Base-by-base conservation (phyloP, 2,797 vertebrate genomes). In the Gymnopithys bicolor region DNA sequence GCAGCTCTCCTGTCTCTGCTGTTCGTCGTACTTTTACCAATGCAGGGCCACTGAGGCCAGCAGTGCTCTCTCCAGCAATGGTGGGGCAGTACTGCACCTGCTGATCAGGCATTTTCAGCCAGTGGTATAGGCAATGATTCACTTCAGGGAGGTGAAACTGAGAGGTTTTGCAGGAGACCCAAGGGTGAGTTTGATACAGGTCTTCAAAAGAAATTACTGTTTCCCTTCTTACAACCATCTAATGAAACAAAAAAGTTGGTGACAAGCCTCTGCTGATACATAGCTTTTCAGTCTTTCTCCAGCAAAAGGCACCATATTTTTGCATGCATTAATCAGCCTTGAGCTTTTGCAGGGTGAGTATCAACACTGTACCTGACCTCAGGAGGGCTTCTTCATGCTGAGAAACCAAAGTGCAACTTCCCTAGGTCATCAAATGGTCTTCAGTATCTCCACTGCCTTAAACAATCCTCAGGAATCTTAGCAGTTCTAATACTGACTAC, bases 21-120 rank as follows among this genome's bases (percentile, higher is more conserved):
- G 22, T 58, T 76, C 59, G n/a, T 52, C 0, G 3, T 58, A 5
- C 10, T 55, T 79, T 67, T 64, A 45, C 27, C n/a, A 33, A 71
- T 2, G 15, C 51, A 82, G 55, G n/a, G 30, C 19, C 9, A 1
- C 16, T 7, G 45, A 28, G 10, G 14, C 45, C 0, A 0, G 33
- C 21, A 33, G 19, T 2, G 7, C 24, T 48, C 17, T 62, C 67
- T 30, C 48, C 52, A 41, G 23, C 23, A 17, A 22, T 53, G 43
- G 8, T 30, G 13, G 35, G 17, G 13, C 43, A 53, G 15, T 14
- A 12, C 63, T 10, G 2, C 2, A 4, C 8, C 49, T 8, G 0
- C 58, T 49, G 8, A 5, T 49, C 7, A 2, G 60, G 10, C 10
- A 32, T 25, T 13, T 76, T 68, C 9, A 3, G 5, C 43, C 70